A percentile compares a stretch with the other conserved stretches of the same genome.
Evolutionary conservation across 2,888 invertebrate genomes (phyloP).

Genomic region (Bellardia pandia): DNA sequence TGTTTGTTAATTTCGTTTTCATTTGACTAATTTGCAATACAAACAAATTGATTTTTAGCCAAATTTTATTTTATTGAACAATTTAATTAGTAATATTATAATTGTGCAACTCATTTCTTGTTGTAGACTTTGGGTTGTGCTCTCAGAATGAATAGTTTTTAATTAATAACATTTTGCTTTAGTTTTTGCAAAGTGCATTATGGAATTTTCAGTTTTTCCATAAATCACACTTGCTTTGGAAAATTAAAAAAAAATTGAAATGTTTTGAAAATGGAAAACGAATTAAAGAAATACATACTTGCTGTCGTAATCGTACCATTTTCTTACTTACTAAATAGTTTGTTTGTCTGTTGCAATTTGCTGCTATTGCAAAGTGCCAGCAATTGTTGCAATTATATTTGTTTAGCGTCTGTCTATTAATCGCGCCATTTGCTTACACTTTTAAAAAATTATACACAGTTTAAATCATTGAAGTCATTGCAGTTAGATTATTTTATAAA

Average conservation of each 20-base stretch:
- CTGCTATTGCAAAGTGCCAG: constrained; percentile 9
- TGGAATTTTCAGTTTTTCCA: not conserved
- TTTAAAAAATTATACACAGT: not conserved
- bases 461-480: not conserved
- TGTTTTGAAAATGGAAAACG: constrained; percentile 19
- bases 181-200: not conserved
- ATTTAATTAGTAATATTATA: constrained; percentile 31
- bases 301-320: not conserved
- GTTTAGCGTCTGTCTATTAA: constrained; percentile 8
- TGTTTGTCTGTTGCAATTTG: constrained; percentile 24
- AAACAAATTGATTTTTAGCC: constrained; percentile 27
- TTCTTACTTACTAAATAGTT: not conserved
- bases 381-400: constrained; percentile 40
- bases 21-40: constrained; percentile 34
- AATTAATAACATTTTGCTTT: constrained; percentile 16
- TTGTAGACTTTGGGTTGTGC: not conserved
- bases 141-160: constrained; percentile 11
- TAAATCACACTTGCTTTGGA: not conserved
- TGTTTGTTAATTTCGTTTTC: constrained; percentile 25
- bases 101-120: not conserved
- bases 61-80: constrained; percentile 31
- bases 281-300: constrained; percentile 11
- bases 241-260: not conserved
- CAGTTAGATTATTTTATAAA: not conserved
- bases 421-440: constrained; percentile 30